phyloP scores from a whole-genome alignment of 37 sponge, comb jelly and placozoan genomes.

The Tethya wilhelma region DNA sequence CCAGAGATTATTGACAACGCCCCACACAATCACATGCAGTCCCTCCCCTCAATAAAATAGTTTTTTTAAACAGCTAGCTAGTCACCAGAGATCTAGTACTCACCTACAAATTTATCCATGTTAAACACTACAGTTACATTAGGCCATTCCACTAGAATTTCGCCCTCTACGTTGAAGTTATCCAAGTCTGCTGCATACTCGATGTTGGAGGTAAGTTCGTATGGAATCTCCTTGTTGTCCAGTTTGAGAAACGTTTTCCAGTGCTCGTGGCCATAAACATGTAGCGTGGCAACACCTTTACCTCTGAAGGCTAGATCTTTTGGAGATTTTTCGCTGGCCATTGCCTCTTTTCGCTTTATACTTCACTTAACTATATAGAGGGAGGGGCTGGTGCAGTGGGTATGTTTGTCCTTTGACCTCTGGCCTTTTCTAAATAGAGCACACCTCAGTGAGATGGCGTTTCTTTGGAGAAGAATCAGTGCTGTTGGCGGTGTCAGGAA shows the following conservation, averaged over 20 bases:
- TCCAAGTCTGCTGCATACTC: conserved; percentile 5
- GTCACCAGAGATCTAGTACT: too few species aligned
- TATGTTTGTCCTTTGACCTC: neutral
- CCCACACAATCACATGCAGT: neutral
- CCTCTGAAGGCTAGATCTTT: conserved; percentile 17
- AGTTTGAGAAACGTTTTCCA: conserved; percentile 28
- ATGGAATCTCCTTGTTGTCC: neutral
- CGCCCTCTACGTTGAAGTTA: conserved; percentile 30
- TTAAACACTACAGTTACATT: conserved; percentile 22
- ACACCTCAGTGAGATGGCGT: conserved; percentile 42
- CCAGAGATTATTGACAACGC: neutral
- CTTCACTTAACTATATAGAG: too few species aligned
- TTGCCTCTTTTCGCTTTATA: too few species aligned
- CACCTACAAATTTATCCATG: conserved; percentile 39
- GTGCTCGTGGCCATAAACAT: conserved; percentile 5
- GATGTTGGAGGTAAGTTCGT: neutral
- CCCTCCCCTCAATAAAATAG: too few species aligned
- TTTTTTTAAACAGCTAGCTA: too few species aligned
- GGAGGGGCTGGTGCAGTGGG: conserved; percentile 1
- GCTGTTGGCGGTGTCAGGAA: conserved; percentile 60
- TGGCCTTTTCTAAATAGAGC: neutral
- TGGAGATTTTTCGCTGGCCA: neutral
- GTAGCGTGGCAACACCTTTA: conserved; percentile 20
- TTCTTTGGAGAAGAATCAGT: conserved; percentile 40
- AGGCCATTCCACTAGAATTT: conserved; percentile 40